Percentiles rank a stretch among this genome's conserved stretches.
Conservation (phyloP, 1,140 invertebrate genomes). For the Acyrthosiphon pisum region DNA sequence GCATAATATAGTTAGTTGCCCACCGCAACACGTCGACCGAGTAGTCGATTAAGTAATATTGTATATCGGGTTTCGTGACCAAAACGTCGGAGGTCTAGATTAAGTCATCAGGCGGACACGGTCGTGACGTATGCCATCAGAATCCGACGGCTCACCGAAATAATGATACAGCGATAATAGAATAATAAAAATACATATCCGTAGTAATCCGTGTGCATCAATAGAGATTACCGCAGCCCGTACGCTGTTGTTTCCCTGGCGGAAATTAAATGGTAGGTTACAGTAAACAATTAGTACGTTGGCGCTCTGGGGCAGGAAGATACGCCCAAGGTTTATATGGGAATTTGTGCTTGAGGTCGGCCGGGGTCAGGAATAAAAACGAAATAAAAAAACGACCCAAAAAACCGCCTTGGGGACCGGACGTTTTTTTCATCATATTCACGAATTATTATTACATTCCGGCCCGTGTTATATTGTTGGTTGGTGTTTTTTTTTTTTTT, state of each 20-base stretch:
- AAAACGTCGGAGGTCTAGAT: constrained; percentile 44
- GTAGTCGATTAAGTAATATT: background rate
- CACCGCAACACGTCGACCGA: background rate
- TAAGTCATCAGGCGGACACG: constrained; percentile 51
- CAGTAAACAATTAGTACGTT: constrained; percentile 52
- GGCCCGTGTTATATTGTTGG: background rate
- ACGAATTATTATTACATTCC: constrained; percentile 41
- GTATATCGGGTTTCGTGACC: constrained; percentile 35
- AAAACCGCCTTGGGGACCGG: background rate
- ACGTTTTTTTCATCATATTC: constrained; percentile 42
- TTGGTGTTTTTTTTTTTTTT: constrained; percentile 9
- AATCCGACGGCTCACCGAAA: constrained; percentile 8
- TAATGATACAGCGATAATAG: background rate
- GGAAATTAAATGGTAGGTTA: constrained; percentile 49
- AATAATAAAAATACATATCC: background rate
- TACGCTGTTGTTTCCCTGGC: background rate
- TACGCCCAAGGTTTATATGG: constrained; percentile 51
- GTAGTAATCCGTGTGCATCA: constrained; percentile 34
- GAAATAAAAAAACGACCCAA: constrained; percentile 28
- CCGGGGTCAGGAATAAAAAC: constrained; percentile 23
- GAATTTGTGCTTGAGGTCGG: constrained; percentile 35
- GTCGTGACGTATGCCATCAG: constrained; percentile 40
- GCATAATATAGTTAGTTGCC: background rate
- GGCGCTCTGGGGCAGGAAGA: constrained; percentile 13
- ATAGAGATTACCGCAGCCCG: constrained; percentile 11